Evolutionary conservation across 2,888 invertebrate genomes (phyloP).

Genomic region (Zygothrica quintamaculata): DNA sequence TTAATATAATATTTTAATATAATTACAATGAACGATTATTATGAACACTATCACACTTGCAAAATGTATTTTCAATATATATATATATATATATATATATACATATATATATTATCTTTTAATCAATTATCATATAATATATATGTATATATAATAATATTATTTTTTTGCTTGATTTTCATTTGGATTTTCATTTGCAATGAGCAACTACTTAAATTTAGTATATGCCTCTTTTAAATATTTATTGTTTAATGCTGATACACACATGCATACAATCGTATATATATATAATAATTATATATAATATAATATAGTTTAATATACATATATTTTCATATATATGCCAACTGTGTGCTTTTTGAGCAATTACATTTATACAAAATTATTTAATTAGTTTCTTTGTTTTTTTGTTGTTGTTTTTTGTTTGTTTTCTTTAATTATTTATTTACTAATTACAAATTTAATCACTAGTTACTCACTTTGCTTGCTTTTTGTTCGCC

Average conservation of each 20-base stretch:
- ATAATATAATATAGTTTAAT: conserved; percentile 74
- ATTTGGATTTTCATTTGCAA: conserved; percentile 53
- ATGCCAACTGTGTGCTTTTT: conserved; percentile 55
- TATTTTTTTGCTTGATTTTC: conserved; percentile 43
- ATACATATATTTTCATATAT: conserved; percentile 65
- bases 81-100: conserved; percentile 5
- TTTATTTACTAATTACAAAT: conserved; percentile 42
- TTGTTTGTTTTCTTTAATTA: conserved; percentile 32
- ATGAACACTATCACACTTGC: conserved; percentile 82
- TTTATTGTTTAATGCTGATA: conserved; percentile 69
- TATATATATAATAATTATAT: conserved; percentile 59
- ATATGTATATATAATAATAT: conserved; percentile 5
- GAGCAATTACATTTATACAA: conserved; percentile 17
- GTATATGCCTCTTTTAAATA: conserved; percentile 34
- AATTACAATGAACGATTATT: conserved; percentile 76
- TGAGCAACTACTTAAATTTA: conserved; percentile 63
- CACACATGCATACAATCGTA: conserved; percentile 48
- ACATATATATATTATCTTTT: too few species aligned
- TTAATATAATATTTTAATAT: too few species aligned
- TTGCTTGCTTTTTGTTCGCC: conserved; percentile 56
- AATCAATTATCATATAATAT: conserved; percentile 16
- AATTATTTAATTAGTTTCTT: conserved; percentile 35
- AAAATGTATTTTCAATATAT: conserved; percentile 60
- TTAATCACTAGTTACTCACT: conserved; percentile 71
- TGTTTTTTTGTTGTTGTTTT: conserved; percentile 47